Evolutionary conservation across 2,797 vertebrate genomes (phyloP), one percentile per base, ranked within the genome.

Genomic region (Borostomias antarcticus): DNA sequence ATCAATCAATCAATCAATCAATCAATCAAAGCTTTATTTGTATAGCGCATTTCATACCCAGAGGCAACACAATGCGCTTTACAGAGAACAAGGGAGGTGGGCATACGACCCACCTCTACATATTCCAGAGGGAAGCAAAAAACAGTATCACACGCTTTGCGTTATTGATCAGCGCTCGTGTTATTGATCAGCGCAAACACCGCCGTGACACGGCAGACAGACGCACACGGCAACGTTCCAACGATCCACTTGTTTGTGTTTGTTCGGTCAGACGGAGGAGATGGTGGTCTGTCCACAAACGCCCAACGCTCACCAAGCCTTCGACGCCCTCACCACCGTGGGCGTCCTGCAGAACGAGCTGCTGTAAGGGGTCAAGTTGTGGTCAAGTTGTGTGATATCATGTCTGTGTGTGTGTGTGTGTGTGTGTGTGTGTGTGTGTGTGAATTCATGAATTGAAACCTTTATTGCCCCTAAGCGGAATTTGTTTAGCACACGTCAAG

Each of bases 291-390:
- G 74, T 21, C 69, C 82, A 0, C 57, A 66, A 3, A 90, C 90
- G 59, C 80, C 82, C 9, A 90, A 86, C 45, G 78, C 88, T 1
- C 82, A 85, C 59, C 90, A 88, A 65, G 89, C 85, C 54, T 91
- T 92, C 72, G 89, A 85, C 76, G 82, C 86, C 37, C 75, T 95
- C 65, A 70, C 77, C 70, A 68, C 86, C 13, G 64, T 95, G 62
- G 88, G 79, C 72, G 48, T 82, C 47, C 76, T 95, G 70, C 93
- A 96, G 72, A 78, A 74, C 51, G 90, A 94, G 63, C 81, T 98
- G 30, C 47, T 88, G 94, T 96, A 82, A 92, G 93, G 40, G 29
- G 9, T 23, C 25, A 5, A 28, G 23, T 19, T 17, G n/a, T 47
- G 73, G 81, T 26, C 76, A 77, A 82, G 28, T 0, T 28, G 69